phyloP scores from a whole-genome alignment of 2,888 invertebrate genomes.

The Brachypterus glaber region DNA sequence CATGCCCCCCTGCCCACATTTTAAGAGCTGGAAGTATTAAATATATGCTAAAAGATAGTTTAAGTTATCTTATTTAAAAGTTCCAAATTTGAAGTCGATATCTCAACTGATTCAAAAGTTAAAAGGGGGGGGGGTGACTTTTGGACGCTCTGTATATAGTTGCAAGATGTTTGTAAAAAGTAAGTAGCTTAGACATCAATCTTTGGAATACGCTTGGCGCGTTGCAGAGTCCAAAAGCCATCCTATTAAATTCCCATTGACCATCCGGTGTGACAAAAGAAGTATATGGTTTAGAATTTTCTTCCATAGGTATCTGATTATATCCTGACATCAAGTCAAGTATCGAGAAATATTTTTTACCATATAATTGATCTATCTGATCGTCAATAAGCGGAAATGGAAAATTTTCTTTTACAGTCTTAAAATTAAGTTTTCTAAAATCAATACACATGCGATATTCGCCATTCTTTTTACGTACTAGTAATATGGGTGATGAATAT shows the following conservation, averaged over 20 bases:
- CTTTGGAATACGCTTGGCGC: conserved; percentile 18
- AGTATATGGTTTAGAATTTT: conserved; percentile 15
- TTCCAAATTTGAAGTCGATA: no score
- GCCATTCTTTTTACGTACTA: conserved; percentile 8
- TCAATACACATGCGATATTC: conserved; percentile 8
- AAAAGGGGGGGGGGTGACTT: no score
- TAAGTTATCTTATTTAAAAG: no score
- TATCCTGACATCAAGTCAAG: conserved; percentile 20
- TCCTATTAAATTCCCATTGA: conserved; percentile 16
- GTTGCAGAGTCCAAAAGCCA: conserved; percentile 19
- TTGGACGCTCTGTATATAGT: no score
- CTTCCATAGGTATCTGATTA: conserved; percentile 16
- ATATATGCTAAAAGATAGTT: no score
- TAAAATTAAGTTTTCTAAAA: conserved; percentile 17
- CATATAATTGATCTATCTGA: conserved; percentile 16
- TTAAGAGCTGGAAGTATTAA: no score
- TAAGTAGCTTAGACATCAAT: conserved; percentile 19
- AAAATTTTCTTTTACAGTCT: conserved; percentile 16
- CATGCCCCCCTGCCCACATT: no score
- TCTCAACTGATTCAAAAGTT: no score
- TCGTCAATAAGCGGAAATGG: conserved; percentile 19
- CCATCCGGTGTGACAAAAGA: conserved; percentile 19
- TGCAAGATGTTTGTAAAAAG: no score
- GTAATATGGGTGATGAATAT: conserved; percentile 7
- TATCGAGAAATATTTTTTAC: conserved; percentile 18